Base-by-base conservation (phyloP, 2,888 invertebrate genomes). In the Hypselothyrea guttata region DNA sequence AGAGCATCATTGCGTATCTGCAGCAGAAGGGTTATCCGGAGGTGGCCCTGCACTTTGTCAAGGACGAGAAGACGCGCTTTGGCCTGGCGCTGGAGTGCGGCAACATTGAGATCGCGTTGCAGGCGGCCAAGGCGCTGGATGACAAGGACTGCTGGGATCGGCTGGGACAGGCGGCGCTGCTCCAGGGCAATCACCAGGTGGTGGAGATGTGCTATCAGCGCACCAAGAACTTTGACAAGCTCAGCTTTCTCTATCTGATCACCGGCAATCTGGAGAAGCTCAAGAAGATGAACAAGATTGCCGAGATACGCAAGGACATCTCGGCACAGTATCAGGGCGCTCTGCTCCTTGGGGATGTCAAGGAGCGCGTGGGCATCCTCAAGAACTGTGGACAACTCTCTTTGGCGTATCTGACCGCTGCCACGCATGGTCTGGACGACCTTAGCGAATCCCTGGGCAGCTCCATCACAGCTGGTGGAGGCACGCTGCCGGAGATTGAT, bases 191-290 rank as follows among this genome's bases (percentile, higher is more conserved):
- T 87, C 96, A 96, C 87, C 96, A 96, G 91, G 95, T 96, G 44
- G 99, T 99, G 0, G 99, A 99, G 90, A 98, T 99, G 98, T 98
- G 98, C 87, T 99, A 99, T 90, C 99, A 99, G 88, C 93, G 99
- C 65, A 99, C 98, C 0, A 99, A 99, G 91, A 98, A 98, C 91
- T 99, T 99, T 89, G 99, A 99, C 90, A 98, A 98, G 91, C 92
- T 99, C 0, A 96, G 98, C 11, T 99, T 99, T 92, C 92, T 99
- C 35, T 99, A 99, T 90, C 92, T 99, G 34, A 97, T 99, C 70
- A 99, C 99, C 11, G 99, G 99, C 8, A 99, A 99, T 90, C 91
- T 98, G 86, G 99, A 99, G 61, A 99, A 99, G 89, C 91, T 99
- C 68, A 93, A 95, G 70, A 99, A 99, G 91, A 99, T 99, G 99